Conservation (phyloP, 2,113 vertebrate genomes). For the Podilymbus podiceps region DNA sequence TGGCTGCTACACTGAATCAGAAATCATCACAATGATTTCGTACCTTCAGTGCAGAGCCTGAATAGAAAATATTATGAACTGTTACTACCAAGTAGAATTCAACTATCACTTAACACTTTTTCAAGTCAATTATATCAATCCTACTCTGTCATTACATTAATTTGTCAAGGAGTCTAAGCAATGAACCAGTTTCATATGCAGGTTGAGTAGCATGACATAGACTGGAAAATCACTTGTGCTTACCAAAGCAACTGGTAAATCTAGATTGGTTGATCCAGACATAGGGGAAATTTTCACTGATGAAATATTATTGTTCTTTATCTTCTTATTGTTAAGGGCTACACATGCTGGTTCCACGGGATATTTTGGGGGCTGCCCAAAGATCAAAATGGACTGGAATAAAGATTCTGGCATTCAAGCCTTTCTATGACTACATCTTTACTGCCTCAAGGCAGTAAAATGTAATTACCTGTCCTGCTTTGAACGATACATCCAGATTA, state of each 20-base stretch:
- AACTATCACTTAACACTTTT: neutral
- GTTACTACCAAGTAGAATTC: neutral
- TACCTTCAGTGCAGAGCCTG: neutral
- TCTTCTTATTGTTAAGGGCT: neutral
- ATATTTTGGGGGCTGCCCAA: neutral
- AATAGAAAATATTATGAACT: slow-evolving; percentile 14
- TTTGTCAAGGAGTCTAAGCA: neutral
- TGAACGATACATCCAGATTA: neutral
- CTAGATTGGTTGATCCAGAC: neutral
- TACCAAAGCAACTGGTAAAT: neutral
- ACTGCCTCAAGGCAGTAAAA: neutral
- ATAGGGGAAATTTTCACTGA: neutral
- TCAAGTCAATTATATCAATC: neutral
- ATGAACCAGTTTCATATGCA: neutral
- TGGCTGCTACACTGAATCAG: neutral
- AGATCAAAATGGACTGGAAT: neutral
- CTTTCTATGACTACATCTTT: neutral
- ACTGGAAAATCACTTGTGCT: neutral
- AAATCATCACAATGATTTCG: neutral
- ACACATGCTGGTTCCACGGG: neutral
- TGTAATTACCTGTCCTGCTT: neutral
- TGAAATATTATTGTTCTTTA: neutral
- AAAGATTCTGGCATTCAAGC: neutral
- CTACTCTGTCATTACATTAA: neutral
- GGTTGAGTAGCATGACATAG: neutral